These are phyloP conservation scores for Chrysopilus asiliformis DNA, from an alignment of 2,888 invertebrate genomes.

Conservation along the genomic window DNA sequence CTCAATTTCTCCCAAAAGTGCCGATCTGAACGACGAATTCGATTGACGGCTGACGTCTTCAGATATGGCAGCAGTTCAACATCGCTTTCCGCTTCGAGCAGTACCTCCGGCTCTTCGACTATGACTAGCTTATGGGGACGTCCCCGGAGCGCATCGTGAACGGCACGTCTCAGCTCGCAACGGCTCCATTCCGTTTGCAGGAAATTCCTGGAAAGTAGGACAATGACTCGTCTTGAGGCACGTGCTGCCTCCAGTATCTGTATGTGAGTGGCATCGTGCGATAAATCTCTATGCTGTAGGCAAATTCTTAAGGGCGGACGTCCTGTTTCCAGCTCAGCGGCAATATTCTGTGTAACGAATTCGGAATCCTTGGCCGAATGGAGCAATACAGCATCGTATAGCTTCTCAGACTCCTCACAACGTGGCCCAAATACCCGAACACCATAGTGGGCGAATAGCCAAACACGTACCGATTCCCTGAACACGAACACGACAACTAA, in stretches of 20 bases:
- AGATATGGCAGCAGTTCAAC: constrained; percentile 80
- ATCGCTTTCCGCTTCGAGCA: constrained; percentile 74
- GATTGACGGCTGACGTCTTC: constrained; percentile 59
- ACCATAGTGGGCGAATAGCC: constrained; percentile 78
- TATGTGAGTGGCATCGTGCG: constrained; percentile 48
- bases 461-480: constrained; percentile 70
- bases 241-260: constrained; percentile 71
- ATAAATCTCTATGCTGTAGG: constrained; percentile 76
- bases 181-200: constrained; percentile 89
- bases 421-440: constrained; percentile 64
- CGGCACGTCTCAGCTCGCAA: constrained; percentile 76
- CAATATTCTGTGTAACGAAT: constrained; percentile 71
- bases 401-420: constrained; percentile 69
- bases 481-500: constrained; percentile 70
- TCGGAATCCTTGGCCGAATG: constrained; percentile 88
- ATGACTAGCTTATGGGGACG: constrained; percentile 78
- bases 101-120: constrained; percentile 71
- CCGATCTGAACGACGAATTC: constrained; percentile 76
- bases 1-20: constrained; percentile 88
- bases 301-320: constrained; percentile 64
- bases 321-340: constrained; percentile 74
- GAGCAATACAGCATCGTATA: constrained; percentile 85
- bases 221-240: constrained; percentile 72
- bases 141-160: constrained; percentile 78
- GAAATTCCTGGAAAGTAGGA: constrained; percentile 80